phyloP scores from a whole-genome alignment of 2,888 invertebrate species.

The Eugnorisma glareosa region DNA sequence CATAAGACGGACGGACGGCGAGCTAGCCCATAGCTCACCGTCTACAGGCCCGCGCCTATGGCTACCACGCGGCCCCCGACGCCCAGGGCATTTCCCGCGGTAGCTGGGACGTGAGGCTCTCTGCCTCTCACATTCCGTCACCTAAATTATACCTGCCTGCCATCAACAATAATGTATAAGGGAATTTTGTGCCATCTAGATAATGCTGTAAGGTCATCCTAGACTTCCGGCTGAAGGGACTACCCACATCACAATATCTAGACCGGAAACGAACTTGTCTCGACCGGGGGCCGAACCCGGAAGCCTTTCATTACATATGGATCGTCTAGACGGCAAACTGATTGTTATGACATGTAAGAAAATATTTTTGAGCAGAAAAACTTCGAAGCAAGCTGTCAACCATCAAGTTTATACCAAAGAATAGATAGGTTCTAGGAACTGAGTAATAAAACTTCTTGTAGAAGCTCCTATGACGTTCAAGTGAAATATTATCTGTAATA shows the following conservation, averaged over 20 bases:
- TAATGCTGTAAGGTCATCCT: constrained; percentile 20
- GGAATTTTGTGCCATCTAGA: neutral
- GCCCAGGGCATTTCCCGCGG: too few relatives aligned
- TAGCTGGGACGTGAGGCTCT: too few relatives aligned
- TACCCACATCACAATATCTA: constrained; percentile 65
- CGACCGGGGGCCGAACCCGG: constrained; percentile 65
- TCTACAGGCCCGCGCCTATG: too few relatives aligned
- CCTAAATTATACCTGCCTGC: neutral
- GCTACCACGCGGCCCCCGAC: too few relatives aligned
- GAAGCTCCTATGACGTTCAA: neutral
- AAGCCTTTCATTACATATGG: constrained; percentile 29
- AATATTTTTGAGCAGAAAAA: neutral
- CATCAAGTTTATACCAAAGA: neutral
- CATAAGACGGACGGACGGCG: too few relatives aligned
- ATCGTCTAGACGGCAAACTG: constrained; percentile 28
- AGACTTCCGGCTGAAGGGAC: constrained; percentile 41
- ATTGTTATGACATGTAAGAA: neutral
- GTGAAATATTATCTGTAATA: neutral
- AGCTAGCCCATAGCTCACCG: too few relatives aligned
- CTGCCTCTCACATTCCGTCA: too few relatives aligned
- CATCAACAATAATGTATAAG: constrained; percentile 4
- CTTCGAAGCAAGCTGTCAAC: neutral
- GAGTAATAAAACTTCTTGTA: neutral
- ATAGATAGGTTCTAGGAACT: neutral
- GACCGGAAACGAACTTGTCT: constrained; percentile 70